Conservation (phyloP, 2,797 vertebrate species). For the Pangasius djambal region DNA sequence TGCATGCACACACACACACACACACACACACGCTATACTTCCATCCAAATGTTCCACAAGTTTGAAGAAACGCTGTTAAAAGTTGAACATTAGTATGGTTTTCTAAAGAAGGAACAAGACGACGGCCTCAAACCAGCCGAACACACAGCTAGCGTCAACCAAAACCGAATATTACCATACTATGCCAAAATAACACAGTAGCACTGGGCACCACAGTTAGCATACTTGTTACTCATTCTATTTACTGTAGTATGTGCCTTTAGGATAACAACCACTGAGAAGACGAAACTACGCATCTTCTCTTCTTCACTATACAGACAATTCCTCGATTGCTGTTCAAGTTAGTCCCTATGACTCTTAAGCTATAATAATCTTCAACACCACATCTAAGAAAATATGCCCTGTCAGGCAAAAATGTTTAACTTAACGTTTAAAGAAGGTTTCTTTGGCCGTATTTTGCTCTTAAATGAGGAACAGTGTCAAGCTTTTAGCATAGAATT, state of each 20-base stretch:
- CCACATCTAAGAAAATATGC: neutral
- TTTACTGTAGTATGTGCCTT: neutral
- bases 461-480: neutral
- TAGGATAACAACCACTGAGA: neutral
- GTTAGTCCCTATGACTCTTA: neutral
- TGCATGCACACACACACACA: neutral
- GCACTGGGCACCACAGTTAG: neutral
- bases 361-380: neutral
- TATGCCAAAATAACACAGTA: neutral
- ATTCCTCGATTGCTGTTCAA: neutral
- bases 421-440: no score
- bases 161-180: neutral
- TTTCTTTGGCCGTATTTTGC: neutral
- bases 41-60: neutral
- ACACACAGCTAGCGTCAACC: neutral
- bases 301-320: neutral
- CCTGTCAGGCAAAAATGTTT: neutral
- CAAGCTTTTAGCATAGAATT: neutral
- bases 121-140: neutral
- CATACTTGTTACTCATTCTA: neutral
- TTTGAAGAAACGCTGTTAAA: neutral
- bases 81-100: neutral
- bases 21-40: neutral
- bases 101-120: neutral
- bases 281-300: neutral